Conservation (phyloP, 2,888 invertebrate species). For the Theretra japonica region DNA sequence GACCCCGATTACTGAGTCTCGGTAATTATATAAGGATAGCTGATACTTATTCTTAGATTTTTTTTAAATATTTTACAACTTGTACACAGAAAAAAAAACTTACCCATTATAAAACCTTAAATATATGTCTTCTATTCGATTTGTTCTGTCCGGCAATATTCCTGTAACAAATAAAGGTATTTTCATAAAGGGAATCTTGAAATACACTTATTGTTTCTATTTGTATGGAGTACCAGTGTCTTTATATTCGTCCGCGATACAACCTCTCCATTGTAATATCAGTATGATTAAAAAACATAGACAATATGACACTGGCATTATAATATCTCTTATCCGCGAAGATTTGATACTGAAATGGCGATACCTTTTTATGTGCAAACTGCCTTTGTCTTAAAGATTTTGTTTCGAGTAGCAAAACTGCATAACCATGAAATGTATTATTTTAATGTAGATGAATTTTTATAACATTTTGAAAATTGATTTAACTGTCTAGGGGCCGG, state of each 20-base stretch:
- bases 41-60: no score
- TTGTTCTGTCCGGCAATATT: slow-evolving; percentile 72
- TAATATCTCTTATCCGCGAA: neutral
- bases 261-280: neutral
- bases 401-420: neutral
- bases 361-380: neutral
- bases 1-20: no score
- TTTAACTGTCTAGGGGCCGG: no score
- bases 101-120: slow-evolving; percentile 80
- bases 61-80: neutral
- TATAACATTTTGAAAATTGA: no score
- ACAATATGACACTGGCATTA: neutral
- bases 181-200: neutral
- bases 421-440: neutral
- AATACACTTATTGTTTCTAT: no score
- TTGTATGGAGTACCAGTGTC: neutral
- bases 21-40: no score
- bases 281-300: neutral
- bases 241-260: neutral
- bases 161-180: slow-evolving; percentile 60
- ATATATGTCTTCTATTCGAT: slow-evolving; percentile 74
- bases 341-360: neutral
- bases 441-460: neutral
- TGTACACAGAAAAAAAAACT: slow-evolving; percentile 41
- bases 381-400: neutral